Evolutionary conservation across 2,797 vertebrate species (phyloP).

Genomic region (Vultur gryphus): DNA sequence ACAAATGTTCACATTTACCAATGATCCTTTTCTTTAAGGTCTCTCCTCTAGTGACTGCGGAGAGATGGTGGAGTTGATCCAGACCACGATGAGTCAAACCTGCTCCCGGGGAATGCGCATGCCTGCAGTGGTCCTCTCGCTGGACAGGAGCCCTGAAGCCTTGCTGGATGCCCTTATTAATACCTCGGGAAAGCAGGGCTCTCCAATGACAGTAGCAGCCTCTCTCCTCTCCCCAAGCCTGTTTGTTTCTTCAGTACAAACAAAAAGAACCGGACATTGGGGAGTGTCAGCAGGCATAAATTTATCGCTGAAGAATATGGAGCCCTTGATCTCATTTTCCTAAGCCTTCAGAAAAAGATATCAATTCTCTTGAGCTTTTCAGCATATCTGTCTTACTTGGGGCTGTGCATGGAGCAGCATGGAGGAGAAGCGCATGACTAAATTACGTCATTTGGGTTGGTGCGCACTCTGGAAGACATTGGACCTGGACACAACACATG

Average conservation of each 20-base stretch:
- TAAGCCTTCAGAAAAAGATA: not conserved
- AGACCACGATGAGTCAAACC: constrained; percentile 3
- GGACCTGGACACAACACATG: not conserved
- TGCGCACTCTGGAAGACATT: not conserved
- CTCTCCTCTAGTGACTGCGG: not conserved
- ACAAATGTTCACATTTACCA: not conserved
- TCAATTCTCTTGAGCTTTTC: not conserved
- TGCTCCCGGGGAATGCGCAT: fast-evolving
- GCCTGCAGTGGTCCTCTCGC: not conserved
- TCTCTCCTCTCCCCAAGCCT: not conserved
- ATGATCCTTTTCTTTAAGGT: not conserved
- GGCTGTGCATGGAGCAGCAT: no score
- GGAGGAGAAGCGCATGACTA: not conserved
- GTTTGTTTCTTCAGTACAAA: not conserved
- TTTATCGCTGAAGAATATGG: not conserved
- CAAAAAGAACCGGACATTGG: not conserved
- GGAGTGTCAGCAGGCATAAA: not conserved
- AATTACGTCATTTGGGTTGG: not conserved
- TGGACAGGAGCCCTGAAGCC: not conserved
- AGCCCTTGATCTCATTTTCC: not conserved
- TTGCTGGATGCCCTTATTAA: not conserved
- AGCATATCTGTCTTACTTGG: fast-evolving
- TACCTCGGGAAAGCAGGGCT: not conserved
- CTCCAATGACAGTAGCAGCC: not conserved
- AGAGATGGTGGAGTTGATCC: not conserved